Percentiles rank a stretch among this genome's conserved stretches.
Conservation (phyloP, 2,797 vertebrate genomes). For the Morelia viridis region DNA sequence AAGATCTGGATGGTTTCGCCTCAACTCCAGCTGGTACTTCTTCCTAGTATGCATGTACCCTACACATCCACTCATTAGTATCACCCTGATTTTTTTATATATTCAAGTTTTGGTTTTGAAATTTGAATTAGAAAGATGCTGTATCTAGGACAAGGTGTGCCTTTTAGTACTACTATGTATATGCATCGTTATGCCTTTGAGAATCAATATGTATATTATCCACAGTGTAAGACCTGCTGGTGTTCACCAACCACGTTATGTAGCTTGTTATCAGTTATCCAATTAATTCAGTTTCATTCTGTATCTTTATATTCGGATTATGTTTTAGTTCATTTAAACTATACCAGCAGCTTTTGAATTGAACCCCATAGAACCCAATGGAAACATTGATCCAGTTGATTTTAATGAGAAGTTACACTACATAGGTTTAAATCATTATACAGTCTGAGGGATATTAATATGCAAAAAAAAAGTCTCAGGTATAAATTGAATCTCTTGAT, state of each 20-base stretch:
- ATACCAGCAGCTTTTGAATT: conserved; percentile 24
- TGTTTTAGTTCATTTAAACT: conserved; percentile 16
- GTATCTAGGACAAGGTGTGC: background rate
- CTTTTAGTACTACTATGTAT: background rate
- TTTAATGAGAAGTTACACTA: background rate
- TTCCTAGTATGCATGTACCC: background rate
- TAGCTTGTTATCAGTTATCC: background rate
- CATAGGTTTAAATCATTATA: conserved; percentile 27
- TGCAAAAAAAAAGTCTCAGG: conserved; percentile 66
- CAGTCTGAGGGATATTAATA: conserved; percentile 54
- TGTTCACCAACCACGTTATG: conserved; percentile 17
- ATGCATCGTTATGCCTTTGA: background rate
- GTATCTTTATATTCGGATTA: conserved; percentile 27
- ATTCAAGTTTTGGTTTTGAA: background rate
- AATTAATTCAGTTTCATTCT: conserved; percentile 4
- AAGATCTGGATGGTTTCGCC: background rate
- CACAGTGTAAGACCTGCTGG: background rate
- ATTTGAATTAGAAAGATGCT: background rate
- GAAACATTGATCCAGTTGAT: background rate
- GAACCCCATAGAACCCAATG: background rate
- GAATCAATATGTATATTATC: background rate
- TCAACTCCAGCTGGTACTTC: background rate
- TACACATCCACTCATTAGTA: background rate
- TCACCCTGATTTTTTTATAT: background rate
- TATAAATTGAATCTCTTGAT: conserved; percentile 60